Base-by-base conservation (phyloP, 2,888 invertebrate species). In the Catocala fraxini region DNA sequence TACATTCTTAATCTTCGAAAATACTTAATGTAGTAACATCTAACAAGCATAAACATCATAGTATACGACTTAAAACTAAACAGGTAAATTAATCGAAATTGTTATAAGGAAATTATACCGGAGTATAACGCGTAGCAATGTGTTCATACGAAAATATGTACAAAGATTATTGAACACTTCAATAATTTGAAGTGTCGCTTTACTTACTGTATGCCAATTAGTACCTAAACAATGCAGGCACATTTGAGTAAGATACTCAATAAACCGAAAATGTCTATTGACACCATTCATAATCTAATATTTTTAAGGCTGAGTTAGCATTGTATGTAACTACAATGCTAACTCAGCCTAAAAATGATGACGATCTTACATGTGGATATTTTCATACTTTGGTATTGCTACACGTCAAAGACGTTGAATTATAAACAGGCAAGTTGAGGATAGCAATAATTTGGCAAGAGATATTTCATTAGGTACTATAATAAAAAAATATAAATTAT, bases 361-460 rank as follows among this genome's bases (percentile, higher is more conserved):
- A 9, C 35, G 35, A 39, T 7, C 7, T 9, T 39, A 39, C 11
- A 45, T 1, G 12, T 13, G 7, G 12, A 45, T 45, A 45, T 39
- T n/a, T 43, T 43, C 10, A 10, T 47, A 47, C 7, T 45, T 25
- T 11, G 5, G 15, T 12, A 34, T 34, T 10, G 33, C 48, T 39
- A 39, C 34, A 11, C 34, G 33, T 33, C 6, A 48, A 34, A 34
- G 34, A 25, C 11, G 4, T 5, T 34, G 11, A 48, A 48, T 10
- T 56, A 25, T 61, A 63, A 25, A 55, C 47, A 60, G 73, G 73
- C 69, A 78, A 78, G 67, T 67, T 55, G 45, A 70, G 15, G 56
- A 46, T 63, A 73, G 54, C 61, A 65, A 66, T 49, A 70, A 61
- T 72, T 72, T 74, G 75, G 79, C 79, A 79, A 79, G 75, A 68